Evolutionary conservation across 2,888 invertebrate genomes (phyloP), one percentile per base, ranked within the genome.

Genomic region (Polia nebulosa): DNA sequence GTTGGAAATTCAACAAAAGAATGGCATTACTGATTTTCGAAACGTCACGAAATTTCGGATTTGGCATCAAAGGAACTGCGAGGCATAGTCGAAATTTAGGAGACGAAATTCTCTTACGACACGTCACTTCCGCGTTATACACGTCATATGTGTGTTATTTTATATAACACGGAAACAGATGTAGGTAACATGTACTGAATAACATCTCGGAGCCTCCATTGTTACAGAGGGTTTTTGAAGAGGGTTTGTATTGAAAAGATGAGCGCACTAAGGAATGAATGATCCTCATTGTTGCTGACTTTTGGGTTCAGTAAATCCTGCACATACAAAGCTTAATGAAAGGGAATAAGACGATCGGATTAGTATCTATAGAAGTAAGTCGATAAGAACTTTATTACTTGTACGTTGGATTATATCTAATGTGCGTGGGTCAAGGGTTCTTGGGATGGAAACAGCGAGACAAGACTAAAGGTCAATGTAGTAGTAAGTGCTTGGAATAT

Each of bases 181-280:
- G 74, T 74, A 74, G 34, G 74, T 69, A 81, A 81, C 84, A 79
- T 79, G 66, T 72, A 72, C 72, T 74, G 80, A 83, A 82, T 81
- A 82, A 81, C 66, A 79, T 79, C 63, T 69, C 71, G 62, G 63
- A 57, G 53, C 45, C 56, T 73, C 44, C 9, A 72, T 82, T 82
- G 82, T 83, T 64, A 65, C 34, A 41, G 15, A 79, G 47, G 76
- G 81, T 61, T 83, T 83, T 76, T 81, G 84, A 73, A 65, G 66
- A 81, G 75, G 79, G 76, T 69, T 67, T 60, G 70, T 72, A 83
- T 76, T 76, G 84, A 81, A 79, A 76, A 81, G 84, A 79, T 75
- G 81, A 74, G 69, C 81, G 60, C 22, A 58, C 63, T 76, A 61
- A 68, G 73, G 63, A 66, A 75, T 72, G 63, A 74, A 82, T 59